Evolutionary conservation across 2,888 invertebrate species (phyloP), one percentile per base, ranked within the genome.

Genomic region (Petrolisthes manimaculis): DNA sequence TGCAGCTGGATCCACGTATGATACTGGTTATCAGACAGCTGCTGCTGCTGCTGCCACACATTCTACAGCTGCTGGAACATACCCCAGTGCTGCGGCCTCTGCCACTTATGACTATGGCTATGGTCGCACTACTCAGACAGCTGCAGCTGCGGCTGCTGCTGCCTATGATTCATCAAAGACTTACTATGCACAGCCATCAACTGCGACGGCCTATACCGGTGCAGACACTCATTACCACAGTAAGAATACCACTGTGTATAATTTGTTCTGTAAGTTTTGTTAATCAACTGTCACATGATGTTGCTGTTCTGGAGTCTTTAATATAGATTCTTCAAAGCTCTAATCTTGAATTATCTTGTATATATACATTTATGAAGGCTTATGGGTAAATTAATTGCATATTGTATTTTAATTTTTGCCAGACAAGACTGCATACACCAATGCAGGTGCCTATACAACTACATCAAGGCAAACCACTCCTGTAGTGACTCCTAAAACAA

Each of bases 1-100:
- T 92, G 96, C 91, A 51, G 91, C 97, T 88, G 96, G 95, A 90
- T 95, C 96, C 53, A 96, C 92, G 12, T 91, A 91, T 84, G 91
- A 91, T 75, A 89, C 91, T 74, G 92, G 90, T 89, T 97, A 80
- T 95, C 96, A 87, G 95, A 96, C 93, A 14, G 92, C 93, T 21
- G 92, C 93, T 83, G 94, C 95, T 83, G 94, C 95, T 79, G 94
- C 95, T 18, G 94, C 89, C 93, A 94, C 14, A 53, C 89, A 89
- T 82, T 86, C 89, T 9, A 88, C 91, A 55, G 89, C 89, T 51
- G 89, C 89, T 18, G 89, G 84, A 55, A 91, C 89, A 6, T 91
- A 91, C 79, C 91, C 89, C 37, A 89, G 88, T 86, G 90, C 89
- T 67, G 91, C 90, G 37, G 89, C 90, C 14, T 89, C 91, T 14